These are phyloP conservation scores for Pseudonaja textilis DNA, from an alignment of 2,113 vertebrate genomes.

Conservation along the genomic window DNA sequence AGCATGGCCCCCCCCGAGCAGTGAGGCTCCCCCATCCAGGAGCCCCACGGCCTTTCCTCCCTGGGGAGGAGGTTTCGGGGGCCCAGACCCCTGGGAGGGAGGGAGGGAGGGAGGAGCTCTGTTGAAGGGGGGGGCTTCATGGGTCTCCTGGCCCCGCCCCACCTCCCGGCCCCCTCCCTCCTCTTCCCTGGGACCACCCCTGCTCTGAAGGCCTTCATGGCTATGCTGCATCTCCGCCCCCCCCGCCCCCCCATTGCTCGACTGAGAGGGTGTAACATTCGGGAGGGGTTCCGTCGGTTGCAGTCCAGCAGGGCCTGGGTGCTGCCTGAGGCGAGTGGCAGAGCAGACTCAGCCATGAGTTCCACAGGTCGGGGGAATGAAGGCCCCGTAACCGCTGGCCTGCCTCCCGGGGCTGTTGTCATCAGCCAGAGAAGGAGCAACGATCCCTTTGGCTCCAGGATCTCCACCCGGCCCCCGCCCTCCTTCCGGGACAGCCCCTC, in stretches of 20 bases:
- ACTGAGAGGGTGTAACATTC: background rate
- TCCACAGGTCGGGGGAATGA: background rate
- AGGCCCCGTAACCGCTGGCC: background rate
- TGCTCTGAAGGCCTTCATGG: background rate
- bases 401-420: background rate
- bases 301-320: background rate
- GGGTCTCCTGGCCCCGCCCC: background rate
- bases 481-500: background rate
- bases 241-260: background rate
- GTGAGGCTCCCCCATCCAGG: background rate
- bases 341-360: background rate
- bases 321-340: background rate
- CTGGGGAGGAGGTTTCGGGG: background rate
- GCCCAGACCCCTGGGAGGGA: background rate
- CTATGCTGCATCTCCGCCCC: background rate
- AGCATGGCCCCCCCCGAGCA: constrained; percentile 81
- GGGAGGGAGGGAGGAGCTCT: background rate
- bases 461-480: background rate
- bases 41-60: background rate
- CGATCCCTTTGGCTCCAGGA: background rate
- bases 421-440: background rate
- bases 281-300: background rate
- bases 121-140: background rate
- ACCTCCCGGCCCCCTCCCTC: background rate
- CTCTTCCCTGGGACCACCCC: background rate